phyloP scores from a whole-genome alignment of 2,797 vertebrate species.

The Nothura maculosa region DNA sequence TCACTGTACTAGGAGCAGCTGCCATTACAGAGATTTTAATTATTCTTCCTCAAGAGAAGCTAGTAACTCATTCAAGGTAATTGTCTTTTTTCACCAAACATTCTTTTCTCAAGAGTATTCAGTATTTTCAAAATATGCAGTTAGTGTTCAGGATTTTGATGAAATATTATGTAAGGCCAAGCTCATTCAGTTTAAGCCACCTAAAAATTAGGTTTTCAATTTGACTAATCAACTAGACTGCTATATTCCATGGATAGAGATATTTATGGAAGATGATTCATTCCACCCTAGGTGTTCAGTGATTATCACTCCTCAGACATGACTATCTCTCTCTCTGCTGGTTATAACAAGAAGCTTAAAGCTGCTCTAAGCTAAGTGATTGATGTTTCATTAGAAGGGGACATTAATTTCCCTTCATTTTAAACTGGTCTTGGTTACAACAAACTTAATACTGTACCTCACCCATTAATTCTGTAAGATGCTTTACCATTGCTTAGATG shows the following conservation, averaged over 20 bases:
- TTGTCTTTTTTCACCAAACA: background rate
- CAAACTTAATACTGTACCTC: background rate
- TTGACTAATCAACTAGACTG: background rate
- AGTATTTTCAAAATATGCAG: background rate
- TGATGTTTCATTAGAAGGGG: slow-evolving; percentile 37
- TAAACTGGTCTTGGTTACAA: background rate
- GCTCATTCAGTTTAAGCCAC: background rate
- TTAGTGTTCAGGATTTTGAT: background rate
- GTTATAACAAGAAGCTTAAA: background rate
- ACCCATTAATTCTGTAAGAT: background rate
- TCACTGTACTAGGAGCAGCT: background rate
- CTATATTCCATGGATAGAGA: background rate
- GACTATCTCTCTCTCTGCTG: slow-evolving; percentile 13
- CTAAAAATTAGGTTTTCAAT: background rate
- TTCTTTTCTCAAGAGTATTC: background rate
- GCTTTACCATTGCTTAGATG: background rate
- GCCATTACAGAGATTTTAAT: background rate
- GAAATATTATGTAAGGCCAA: background rate
- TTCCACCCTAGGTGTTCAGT: background rate
- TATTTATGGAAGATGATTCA: background rate
- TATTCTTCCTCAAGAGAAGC: background rate
- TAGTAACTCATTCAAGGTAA: background rate
- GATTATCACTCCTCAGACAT: slow-evolving; percentile 29
- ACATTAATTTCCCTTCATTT: slow-evolving; percentile 40
- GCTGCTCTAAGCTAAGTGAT: slow-evolving; percentile 26